Evolutionary conservation across 2,113 vertebrate species (phyloP), one percentile per base, ranked within the genome.

Genomic region (Pipra filicauda): DNA sequence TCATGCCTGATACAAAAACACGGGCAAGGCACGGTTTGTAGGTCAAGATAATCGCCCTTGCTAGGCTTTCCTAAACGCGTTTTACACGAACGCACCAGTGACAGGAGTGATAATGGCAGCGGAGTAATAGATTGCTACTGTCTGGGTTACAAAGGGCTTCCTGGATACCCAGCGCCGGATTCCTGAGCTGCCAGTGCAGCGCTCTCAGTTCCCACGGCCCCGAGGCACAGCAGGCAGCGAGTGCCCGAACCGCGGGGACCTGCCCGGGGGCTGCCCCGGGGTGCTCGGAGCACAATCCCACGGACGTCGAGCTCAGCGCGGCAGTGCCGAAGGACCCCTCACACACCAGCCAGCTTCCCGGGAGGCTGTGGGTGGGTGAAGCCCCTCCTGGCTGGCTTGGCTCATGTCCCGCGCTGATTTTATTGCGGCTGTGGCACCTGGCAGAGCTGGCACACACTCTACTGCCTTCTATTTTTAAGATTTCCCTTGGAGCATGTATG

Each of bases 201-300:
- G n/a, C 59, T 81, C 0, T 0, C 8, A 2, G 58, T 44, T 69
- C 58, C 31, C 43, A 31, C 4, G 1, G 7, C 59, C 65, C 6
- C 0, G 24, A 51, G 39, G 52, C 33, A 41, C 51, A 64, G 75
- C 52, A 27, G 55, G 58, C 58, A 67, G 67, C 1, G 1, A 35
- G 10, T 52, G 15, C 54, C n/a, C 0, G 0, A 6, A 2, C 33
- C 59, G 13, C 1, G 0, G 43, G 44, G 48, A 28, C 31, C 52
- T 39, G 67, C 41, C 33, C 18, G 35, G 58, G 5, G 17, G 14
- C 48, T 26, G 23, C 22, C 14, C 43, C 2, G 20, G 59, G n/a
- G 5, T 20, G 21, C 5, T 12, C 1, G 0, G 20, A 58, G 57
- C 67, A 52, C 35, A 70, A 7, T 49, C 4, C 1, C 0, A 1